Evolutionary conservation across 92 coral and sea anemone genomes (phyloP), one percentile per base, ranked within the genome.

Genomic region (Parazoanthus darwini): DNA sequence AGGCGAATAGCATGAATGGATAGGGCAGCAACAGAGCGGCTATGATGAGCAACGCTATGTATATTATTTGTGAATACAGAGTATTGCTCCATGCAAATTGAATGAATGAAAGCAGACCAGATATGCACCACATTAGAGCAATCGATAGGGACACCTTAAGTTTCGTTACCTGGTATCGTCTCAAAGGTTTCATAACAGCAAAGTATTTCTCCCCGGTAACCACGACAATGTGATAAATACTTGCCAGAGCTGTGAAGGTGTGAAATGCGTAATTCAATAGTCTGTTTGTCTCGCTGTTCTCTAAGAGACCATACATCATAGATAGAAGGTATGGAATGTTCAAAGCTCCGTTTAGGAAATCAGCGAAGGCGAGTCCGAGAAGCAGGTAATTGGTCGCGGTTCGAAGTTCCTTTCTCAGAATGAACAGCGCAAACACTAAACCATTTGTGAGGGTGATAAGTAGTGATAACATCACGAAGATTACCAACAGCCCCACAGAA

Each of bases 361-460:
- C 78, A 7, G 78, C 46, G 8, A 29, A 14, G 78, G 78, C 78
- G 43, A 74, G 46, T 36, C 78, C 78, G 42, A 74, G 37, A 42
- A 74, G 78, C 37, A 74, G 25, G 78, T 74, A 74, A 29, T 74
- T 74, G 44, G 78, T 74, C 18, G 78, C 78, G 8, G 78, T 74
- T 6, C 78, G 78, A 33, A 74, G 78, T 37, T 74, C 36, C 46
- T 14, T 74, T 8, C 46, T 74, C 6, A 74, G 39, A 42, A 37
- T 33, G 22, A 74, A 74, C 78, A 74, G 46, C 78, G 3, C 44
- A 36, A 74, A 7, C 42, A 36, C 78, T 8, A 74, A 42, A 18
- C 9, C 20, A 42, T 74, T 74, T 13, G 78, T 42, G 23, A 74
- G 39, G 22, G 36, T 46, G 37, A 74, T 74, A 15, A 74, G 7